Percentiles rank a stretch among this genome's conserved stretches.
Evolutionary conservation across 2,113 vertebrate species (phyloP).

Genomic region (Burhinus oedicnemus): DNA sequence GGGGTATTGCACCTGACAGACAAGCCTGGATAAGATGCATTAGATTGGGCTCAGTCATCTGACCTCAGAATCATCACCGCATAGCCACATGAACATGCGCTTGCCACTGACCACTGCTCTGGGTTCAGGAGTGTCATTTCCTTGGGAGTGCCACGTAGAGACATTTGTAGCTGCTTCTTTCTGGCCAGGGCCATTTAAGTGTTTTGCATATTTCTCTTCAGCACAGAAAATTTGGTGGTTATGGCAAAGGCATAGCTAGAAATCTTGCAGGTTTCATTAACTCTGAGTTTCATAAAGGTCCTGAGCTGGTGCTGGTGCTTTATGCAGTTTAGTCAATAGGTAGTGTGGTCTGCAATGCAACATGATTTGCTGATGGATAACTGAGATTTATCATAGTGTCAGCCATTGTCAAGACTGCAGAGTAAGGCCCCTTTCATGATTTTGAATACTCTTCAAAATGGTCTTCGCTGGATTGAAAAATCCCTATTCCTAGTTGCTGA

Average conservation of each 20-base stretch:
- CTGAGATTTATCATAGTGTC: neutral
- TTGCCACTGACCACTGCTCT: neutral
- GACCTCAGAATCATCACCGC: neutral
- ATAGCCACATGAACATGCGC: rapidly evolving
- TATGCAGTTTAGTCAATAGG: neutral
- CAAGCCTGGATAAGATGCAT: neutral
- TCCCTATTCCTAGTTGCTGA: neutral
- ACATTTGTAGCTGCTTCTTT: neutral
- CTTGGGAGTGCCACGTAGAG: neutral
- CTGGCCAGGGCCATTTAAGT: neutral
- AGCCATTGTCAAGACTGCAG: neutral
- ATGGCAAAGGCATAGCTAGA: neutral
- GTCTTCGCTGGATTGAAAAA: neutral
- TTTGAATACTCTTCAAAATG: neutral
- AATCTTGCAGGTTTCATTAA: neutral
- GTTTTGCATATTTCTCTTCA: neutral
- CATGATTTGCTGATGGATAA: neutral
- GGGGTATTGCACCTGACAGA: neutral
- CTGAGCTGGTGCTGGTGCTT: neutral
- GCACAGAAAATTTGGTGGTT: neutral
- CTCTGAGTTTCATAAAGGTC: neutral
- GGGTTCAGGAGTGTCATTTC: neutral
- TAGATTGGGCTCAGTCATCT: neutral
- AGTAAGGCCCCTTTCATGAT: neutral
- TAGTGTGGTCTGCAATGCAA: neutral